Percentiles rank a stretch among this genome's conserved stretches.
Evolutionary conservation across 2,888 invertebrate species (phyloP).

Genomic region (Chydorus sphaericus): DNA sequence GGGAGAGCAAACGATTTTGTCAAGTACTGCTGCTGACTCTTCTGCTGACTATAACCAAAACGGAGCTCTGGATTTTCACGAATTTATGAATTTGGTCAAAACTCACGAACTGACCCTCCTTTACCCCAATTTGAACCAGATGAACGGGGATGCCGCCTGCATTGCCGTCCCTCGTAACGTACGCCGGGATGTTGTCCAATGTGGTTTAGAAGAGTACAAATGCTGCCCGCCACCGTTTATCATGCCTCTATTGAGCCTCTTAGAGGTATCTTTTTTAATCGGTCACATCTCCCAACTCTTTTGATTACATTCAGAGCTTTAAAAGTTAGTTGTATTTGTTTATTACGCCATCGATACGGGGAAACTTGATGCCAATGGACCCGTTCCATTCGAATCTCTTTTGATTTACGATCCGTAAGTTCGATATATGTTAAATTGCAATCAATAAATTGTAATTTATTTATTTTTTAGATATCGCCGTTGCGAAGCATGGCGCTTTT

Average conservation of each 20-base stretch:
- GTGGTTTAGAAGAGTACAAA: constrained; percentile 79
- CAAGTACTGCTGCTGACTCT: constrained; percentile 6
- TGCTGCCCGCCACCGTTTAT: constrained; percentile 85
- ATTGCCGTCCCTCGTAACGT: constrained; percentile 36
- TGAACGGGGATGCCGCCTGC: constrained; percentile 20
- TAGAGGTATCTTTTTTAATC: constrained; percentile 59
- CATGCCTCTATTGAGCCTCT: constrained; percentile 74
- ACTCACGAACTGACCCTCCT: constrained; percentile 2
- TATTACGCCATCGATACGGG: constrained; percentile 33
- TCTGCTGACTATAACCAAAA: constrained; percentile 35
- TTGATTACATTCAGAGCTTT: background rate
- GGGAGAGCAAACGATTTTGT: constrained; percentile 8
- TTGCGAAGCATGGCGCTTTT: constrained; percentile 78
- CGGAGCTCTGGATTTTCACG: constrained; percentile 75
- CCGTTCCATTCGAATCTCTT: constrained; percentile 62
- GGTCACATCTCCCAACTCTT: background rate
- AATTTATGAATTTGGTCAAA: constrained; percentile 51
- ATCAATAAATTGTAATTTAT: too few relatives aligned
- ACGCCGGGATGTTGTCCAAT: constrained; percentile 34
- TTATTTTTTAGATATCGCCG: too few relatives aligned
- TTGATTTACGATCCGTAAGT: constrained; percentile 83
- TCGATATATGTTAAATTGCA: too few relatives aligned
- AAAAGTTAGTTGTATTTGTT: constrained; percentile 35
- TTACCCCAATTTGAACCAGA: constrained; percentile 9
- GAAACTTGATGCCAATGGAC: constrained; percentile 35